These are phyloP conservation scores for Periphyllus acericola DNA, from an alignment of 2,888 invertebrate genomes.

Conservation along the genomic window DNA sequence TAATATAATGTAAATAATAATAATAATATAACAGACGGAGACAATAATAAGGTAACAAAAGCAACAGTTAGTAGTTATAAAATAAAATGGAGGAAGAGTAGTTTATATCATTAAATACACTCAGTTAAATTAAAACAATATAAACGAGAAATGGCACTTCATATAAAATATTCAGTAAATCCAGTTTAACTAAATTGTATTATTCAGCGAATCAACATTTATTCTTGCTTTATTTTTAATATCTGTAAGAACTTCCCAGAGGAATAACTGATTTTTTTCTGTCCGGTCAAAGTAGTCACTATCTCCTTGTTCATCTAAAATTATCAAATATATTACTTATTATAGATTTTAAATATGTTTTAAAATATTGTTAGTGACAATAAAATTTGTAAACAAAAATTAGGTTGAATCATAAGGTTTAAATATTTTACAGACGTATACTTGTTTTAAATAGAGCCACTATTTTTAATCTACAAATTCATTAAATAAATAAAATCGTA, in stretches of 20 bases:
- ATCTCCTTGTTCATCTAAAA: conserved; percentile 59
- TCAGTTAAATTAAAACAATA: conserved; percentile 9
- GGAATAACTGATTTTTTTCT: conserved; percentile 54
- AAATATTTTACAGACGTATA: too few relatives aligned
- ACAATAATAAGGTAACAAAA: conserved; percentile 55
- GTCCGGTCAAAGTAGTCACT: conserved; percentile 47
- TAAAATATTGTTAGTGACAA: not conserved
- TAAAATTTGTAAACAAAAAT: not conserved
- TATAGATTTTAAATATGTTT: not conserved
- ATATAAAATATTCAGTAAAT: conserved; percentile 23
- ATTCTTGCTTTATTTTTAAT: conserved; percentile 34
- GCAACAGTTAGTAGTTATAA: conserved; percentile 34
- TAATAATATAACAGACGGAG: conserved; percentile 24
- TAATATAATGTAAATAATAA: conserved; percentile 36
- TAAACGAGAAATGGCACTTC: conserved; percentile 49
- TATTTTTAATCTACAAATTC: not conserved
- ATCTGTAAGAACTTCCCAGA: conserved; percentile 56
- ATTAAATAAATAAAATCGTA: not conserved
- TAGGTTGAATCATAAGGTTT: too few relatives aligned
- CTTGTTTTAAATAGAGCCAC: too few relatives aligned
- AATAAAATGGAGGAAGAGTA: conserved; percentile 32
- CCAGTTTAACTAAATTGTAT: conserved; percentile 29
- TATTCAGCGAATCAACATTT: conserved; percentile 27
- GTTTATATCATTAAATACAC: conserved; percentile 13
- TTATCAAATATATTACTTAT: not conserved